Evolutionary conservation across 1,140 invertebrate species (phyloP).

Genomic region (Pseudobourletiella spinata): DNA sequence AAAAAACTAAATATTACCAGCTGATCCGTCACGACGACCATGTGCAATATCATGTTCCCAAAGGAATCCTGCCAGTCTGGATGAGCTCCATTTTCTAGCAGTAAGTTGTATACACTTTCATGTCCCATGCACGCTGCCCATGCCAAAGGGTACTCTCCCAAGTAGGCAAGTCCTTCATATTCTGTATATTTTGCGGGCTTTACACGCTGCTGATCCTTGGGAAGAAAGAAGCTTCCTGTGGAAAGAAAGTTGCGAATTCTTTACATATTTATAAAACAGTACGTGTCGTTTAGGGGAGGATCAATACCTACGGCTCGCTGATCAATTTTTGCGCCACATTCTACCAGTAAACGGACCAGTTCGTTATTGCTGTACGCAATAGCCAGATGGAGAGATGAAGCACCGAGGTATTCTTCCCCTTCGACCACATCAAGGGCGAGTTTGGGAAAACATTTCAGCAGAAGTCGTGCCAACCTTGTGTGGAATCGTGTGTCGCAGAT

Average conservation of each 20-base stretch:
- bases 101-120: constrained; percentile 93
- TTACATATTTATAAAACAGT: background rate
- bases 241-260: background rate
- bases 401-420: constrained; percentile 90
- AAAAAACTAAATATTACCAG: too few species aligned
- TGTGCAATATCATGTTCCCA: constrained; percentile 94
- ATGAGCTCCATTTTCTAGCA: constrained; percentile 78
- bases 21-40: constrained; percentile 96
- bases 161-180: constrained; percentile 89
- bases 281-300: background rate
- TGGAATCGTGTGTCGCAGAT: constrained; percentile 86
- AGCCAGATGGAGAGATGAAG: constrained; percentile 87
- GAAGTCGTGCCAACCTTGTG: constrained; percentile 70
- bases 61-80: constrained; percentile 85
- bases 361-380: constrained; percentile 95
- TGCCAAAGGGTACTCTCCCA: constrained; percentile 90
- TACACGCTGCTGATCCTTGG: constrained; percentile 74
- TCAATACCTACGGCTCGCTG: constrained; percentile 76
- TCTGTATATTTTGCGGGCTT: constrained; percentile 69
- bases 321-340: constrained; percentile 79
- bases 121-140: constrained; percentile 96
- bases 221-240: constrained; percentile 77
- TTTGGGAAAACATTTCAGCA: constrained; percentile 85
- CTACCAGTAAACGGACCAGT: constrained; percentile 83
- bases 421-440: constrained; percentile 89